Evolutionary conservation across 2,888 invertebrate species (phyloP), one percentile per base, ranked within the genome.

Genomic region (Sminthurinus aureus): DNA sequence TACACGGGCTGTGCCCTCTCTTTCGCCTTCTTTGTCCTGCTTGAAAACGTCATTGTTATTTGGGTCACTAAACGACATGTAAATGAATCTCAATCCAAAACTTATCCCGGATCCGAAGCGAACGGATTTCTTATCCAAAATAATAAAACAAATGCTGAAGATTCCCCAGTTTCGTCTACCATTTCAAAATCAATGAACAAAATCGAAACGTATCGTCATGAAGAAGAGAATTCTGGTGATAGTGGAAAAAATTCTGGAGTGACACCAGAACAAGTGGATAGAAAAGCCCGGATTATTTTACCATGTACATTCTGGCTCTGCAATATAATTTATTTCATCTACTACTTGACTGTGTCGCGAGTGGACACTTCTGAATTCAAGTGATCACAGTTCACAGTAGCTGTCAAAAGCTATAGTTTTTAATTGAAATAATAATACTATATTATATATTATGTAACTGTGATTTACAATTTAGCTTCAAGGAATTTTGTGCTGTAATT

Each of bases 41-140:
- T 81, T 0, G 81, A 81, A 52, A 81, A 81, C 22, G 81, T 73
- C 22, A 22, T 81, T n/a, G 52, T 81, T 6, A 73, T 81, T 22
- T 81, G 73, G 51, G 69, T 50, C 22, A 26, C n/a, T 22, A 38
- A 38, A 38, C 38, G 3, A 1, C 38, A 6, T 38, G 15, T 9
- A 22, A 81, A 81, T 20, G 73, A 52, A 22, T n/a, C 24, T 8
- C 51, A 51, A 51, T 15, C 20, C 51, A 1, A 18, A 75, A 1
- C 1, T 1, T 0, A 22, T n/a, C 1, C 20, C 69, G n/a, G 22
- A 69, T 13, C n/a, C 3, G 69, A 20, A 69, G 3, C n/a, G 2
- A 11, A 69, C 3, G 69, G 2, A n/a, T 20, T 20, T 12, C 69
- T n/a, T 13, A 58, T 11, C 15, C 13, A 58, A 15, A 0, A 15